A percentile compares a stretch with the other conserved stretches of the same genome.
These are phyloP conservation scores for Archaeoteleia sp. DNA, from an alignment of 2,888 invertebrate genomes.

Conservation along the genomic window DNA sequence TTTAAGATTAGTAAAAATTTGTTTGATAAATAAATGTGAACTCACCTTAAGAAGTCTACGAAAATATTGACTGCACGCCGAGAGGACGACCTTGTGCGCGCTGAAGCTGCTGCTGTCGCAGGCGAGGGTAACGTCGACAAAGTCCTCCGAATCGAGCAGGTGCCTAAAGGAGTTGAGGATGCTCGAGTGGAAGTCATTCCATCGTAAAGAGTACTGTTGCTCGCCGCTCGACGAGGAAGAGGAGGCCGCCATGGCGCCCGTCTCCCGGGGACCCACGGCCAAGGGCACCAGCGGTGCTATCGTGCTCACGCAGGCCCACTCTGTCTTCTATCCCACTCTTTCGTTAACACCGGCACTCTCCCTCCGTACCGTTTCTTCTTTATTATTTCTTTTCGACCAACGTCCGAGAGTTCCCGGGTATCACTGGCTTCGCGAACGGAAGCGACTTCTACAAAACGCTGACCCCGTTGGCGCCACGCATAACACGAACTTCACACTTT, in stretches of 20 bases:
- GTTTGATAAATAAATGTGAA: conserved; percentile 15
- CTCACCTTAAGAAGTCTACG: conserved; percentile 85
- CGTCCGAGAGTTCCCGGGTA: too few relatives aligned
- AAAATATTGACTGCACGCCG: conserved; percentile 95
- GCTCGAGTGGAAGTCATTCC: conserved; percentile 96
- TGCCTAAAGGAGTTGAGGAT: conserved; percentile 93
- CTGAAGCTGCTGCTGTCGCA: conserved; percentile 93
- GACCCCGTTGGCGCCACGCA: neutral
- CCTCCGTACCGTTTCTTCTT: conserved; percentile 1
- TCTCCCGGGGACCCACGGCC: conserved; percentile 75
- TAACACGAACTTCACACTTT: conserved; percentile 7
- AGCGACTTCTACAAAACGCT: neutral
- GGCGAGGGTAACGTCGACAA: conserved; percentile 94
- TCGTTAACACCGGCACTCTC: conserved; percentile 15
- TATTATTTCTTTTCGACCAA: neutral
- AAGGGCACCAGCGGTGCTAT: conserved; percentile 75
- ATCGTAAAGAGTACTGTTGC: conserved; percentile 94
- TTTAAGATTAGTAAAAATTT: neutral
- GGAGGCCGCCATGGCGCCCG: conserved; percentile 74
- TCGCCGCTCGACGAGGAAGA: conserved; percentile 77
- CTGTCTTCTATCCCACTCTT: conserved; percentile 56
- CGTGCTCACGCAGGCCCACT: conserved; percentile 68
- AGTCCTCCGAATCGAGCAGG: conserved; percentile 92
- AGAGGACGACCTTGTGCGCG: conserved; percentile 92
- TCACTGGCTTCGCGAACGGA: too few relatives aligned